phyloP scores from a whole-genome alignment of 2,888 invertebrate genomes.

The Luperina testacea region DNA sequence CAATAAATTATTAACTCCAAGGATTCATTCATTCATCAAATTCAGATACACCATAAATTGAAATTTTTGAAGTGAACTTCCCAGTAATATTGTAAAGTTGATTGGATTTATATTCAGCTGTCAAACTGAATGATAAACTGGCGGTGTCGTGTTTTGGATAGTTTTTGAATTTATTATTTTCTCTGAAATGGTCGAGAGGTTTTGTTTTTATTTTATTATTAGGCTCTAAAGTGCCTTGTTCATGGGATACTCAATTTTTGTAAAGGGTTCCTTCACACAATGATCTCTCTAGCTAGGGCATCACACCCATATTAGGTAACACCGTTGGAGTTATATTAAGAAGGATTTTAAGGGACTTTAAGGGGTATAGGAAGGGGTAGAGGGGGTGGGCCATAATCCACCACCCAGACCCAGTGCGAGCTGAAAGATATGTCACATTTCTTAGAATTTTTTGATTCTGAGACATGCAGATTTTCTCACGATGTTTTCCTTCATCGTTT shows the following conservation, averaged over 20 bases:
- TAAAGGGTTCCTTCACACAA: not conserved
- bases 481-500: too few species aligned
- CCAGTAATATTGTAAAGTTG: conserved; percentile 19
- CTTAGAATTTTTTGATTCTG: too few species aligned
- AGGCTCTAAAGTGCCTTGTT: not conserved
- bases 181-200: not conserved
- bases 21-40: conserved; percentile 39
- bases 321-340: not conserved
- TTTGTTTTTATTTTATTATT: not conserved
- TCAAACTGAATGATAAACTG: conserved; percentile 17
- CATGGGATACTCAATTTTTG: not conserved
- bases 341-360: not conserved
- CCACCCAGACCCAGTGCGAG: too few species aligned
- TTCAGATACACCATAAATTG: conserved; percentile 39
- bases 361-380: too few species aligned
- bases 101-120: conserved; percentile 54
- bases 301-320: too few species aligned
- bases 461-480: too few species aligned
- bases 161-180: conserved; percentile 20
- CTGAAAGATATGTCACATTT: too few species aligned
- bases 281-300: not conserved
- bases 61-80: conserved; percentile 28
- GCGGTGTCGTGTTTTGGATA: conserved; percentile 3
- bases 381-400: too few species aligned
- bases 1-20: conserved; percentile 40